A percentile compares a stretch with the other conserved stretches of the same genome.
phyloP scores from a whole-genome alignment of 2,888 invertebrate genomes.

The Zaprionus obscuricornis region DNA sequence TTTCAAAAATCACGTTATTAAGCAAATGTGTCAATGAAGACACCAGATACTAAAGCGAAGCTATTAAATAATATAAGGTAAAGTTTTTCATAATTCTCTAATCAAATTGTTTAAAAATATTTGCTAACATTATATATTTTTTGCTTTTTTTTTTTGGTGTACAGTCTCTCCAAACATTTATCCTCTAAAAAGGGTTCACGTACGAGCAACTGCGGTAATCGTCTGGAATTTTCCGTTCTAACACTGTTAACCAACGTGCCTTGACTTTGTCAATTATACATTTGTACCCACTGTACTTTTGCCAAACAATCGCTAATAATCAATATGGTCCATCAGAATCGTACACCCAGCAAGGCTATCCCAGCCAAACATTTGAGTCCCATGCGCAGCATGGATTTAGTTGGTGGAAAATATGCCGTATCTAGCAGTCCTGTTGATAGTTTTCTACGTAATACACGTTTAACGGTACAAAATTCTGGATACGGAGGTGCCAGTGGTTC shows the following conservation, averaged over 20 bases:
- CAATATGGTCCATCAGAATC: constrained; percentile 81
- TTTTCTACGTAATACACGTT: constrained; percentile 46
- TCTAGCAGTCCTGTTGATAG: constrained; percentile 66
- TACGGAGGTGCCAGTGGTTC: constrained; percentile 7
- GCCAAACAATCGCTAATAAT: constrained; percentile 17
- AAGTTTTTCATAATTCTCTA: constrained; percentile 16
- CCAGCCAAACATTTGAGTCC: constrained; percentile 77
- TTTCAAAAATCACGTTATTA: constrained; percentile 35
- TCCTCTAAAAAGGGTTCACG: constrained; percentile 93
- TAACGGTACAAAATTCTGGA: constrained; percentile 28
- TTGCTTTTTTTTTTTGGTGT: constrained; percentile 9
- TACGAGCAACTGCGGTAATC: constrained; percentile 93
- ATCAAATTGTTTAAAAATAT: neutral
- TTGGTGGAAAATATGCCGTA: constrained; percentile 52
- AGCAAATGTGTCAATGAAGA: constrained; percentile 82
- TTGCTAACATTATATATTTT: too few relatives aligned
- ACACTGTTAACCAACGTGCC: constrained; percentile 94
- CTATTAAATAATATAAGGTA: constrained; percentile 82
- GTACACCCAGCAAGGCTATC: constrained; percentile 71
- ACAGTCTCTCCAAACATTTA: constrained; percentile 92
- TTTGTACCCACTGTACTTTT: constrained; percentile 23
- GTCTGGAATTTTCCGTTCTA: constrained; percentile 92
- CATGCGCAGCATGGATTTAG: constrained; percentile 58
- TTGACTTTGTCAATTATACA: constrained; percentile 83
- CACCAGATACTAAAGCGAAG: constrained; percentile 82